Base-by-base conservation (phyloP, 2,797 vertebrate genomes). In the Austrolebias charrua region DNA sequence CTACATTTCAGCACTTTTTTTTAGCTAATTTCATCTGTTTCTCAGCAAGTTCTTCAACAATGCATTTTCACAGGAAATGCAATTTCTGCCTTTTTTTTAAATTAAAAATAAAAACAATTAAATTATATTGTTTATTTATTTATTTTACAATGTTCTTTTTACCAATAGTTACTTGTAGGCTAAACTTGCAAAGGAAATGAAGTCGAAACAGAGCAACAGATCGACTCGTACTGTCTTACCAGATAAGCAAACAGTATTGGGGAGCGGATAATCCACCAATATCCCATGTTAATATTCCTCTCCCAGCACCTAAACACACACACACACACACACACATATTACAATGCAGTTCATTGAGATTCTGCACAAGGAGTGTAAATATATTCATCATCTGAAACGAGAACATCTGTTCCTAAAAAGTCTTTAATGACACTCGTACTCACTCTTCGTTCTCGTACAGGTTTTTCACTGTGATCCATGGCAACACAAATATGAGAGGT, bases 251-350 rank as follows among this genome's bases (percentile, higher is more conserved):
- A 92, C 61, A 97, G 90, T 68, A 98, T 95, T 0, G 96, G 95
- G 42, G 91, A 93, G 5, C 97, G 95, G 46, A 95, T 95, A 71
- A 99, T 98, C 97, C 97, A 99, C 97, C 97, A 99, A 81, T 94
- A 94, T n/a, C 92, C 95, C 96, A 99, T 98, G 84, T 96, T 96
- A 66, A 93, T 85, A 28, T 99, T 98, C n/a, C 91, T 93, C 77
- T 94, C 95, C 97, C 97, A 99, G 91, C 97, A 98, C 87, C 96
- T 98, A 77, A 45, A 83, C 18, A 80, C 44, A 63, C 24, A 69
- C 58, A 79, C 50, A 78, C 50, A 71, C 19, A 68, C 40, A 73
- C 53, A 46, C 56, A 57, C 50, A 4, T 49, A 51, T 38, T 42
- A 12, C 46, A 19, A 40, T 47, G 12, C 18, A 38, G 11, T 19